A percentile compares a stretch with the other conserved stretches of the same genome.
Evolutionary conservation across 2,113 vertebrate genomes (phyloP).

Genomic region (Stigmatopora nigra): DNA sequence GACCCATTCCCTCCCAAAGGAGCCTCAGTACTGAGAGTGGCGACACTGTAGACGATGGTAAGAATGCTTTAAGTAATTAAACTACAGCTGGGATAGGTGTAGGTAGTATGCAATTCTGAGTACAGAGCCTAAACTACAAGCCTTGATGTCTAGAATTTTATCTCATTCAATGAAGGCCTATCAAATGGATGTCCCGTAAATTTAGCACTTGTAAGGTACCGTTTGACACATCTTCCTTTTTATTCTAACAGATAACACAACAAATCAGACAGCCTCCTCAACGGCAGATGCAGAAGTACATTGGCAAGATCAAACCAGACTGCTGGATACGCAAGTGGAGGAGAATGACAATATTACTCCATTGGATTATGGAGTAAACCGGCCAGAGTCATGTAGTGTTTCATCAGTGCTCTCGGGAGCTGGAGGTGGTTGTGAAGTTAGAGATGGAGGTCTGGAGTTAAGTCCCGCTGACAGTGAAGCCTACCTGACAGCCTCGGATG

Average conservation of each 20-base stretch:
- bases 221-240: constrained; percentile 3
- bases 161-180: neutral
- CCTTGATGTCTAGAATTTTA: neutral
- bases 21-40: constrained; percentile 42
- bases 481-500: constrained; percentile 86
- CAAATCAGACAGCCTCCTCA: constrained; percentile 57
- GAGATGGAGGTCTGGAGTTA: constrained; percentile 62
- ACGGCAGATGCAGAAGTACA: constrained; percentile 49
- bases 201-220: too few relatives aligned
- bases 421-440: constrained; percentile 53
- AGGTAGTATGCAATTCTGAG: neutral
- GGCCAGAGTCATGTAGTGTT: constrained; percentile 62
- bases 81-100: neutral
- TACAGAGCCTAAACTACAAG: too few relatives aligned
- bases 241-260: constrained; percentile 68
- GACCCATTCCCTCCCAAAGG: constrained; percentile 69
- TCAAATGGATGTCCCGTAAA: neutral
- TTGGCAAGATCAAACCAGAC: constrained; percentile 52
- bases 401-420: constrained; percentile 71
- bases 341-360: constrained; percentile 64
- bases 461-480: constrained; percentile 78
- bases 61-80: constrained; percentile 2
- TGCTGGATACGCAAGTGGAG: constrained; percentile 39
- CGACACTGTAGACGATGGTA: constrained; percentile 26
- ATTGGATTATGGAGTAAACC: constrained; percentile 24